Conservation (phyloP, 2,113 vertebrate genomes). For the Gymnocephalus cernua region DNA sequence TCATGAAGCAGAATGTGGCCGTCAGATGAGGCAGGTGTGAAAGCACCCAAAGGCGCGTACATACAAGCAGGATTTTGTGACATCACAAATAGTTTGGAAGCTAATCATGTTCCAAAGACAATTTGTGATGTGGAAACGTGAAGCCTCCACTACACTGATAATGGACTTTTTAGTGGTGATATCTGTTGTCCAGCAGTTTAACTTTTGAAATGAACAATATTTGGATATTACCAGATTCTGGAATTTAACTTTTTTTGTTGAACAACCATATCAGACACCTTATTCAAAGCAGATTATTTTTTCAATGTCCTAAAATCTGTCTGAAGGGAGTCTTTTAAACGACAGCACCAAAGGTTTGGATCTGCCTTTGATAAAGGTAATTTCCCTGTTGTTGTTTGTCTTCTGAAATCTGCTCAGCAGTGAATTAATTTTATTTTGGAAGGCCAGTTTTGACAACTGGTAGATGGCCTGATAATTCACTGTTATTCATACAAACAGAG, state of each 20-base stretch:
- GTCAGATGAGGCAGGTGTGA: no score
- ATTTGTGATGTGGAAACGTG: no score
- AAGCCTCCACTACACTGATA: no score
- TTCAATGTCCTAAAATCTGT: not conserved
- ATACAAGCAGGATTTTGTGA: no score
- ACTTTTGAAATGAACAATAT: not conserved
- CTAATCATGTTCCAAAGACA: no score
- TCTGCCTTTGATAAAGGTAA: not conserved
- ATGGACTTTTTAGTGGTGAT: no score
- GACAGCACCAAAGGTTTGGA: not conserved
- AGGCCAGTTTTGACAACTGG: constrained; percentile 1
- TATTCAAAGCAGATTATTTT: not conserved
- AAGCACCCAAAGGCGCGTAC: no score
- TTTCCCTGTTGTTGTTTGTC: not conserved
- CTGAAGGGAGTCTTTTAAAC: not conserved
- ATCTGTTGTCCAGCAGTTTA: no score
- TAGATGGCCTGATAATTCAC: constrained; percentile 22
- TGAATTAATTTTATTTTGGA: constrained; percentile 12
- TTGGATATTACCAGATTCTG: no score
- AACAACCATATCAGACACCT: not conserved
- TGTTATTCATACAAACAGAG: constrained; percentile 11
- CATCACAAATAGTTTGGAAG: no score
- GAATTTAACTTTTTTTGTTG: no score
- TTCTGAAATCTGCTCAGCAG: not conserved
- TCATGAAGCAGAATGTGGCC: no score